Evolutionary conservation across 2,888 invertebrate species (phyloP), one percentile per base, ranked within the genome.

Genomic region (Tiphia femorata): DNA sequence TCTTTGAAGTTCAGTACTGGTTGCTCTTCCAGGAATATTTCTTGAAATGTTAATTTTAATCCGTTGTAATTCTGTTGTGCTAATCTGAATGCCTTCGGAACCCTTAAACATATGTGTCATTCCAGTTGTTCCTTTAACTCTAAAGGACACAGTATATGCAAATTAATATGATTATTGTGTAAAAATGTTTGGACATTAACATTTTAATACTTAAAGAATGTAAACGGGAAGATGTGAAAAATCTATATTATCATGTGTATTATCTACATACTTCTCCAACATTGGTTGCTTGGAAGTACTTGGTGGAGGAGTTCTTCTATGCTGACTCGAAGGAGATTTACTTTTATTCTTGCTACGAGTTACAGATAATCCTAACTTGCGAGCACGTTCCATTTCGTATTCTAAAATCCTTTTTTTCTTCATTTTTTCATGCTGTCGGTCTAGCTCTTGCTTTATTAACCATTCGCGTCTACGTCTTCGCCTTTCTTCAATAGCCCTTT

Each of bases 41-140:
- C 74, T 59, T 12, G 63, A 64, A 53, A 77, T 75, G 50, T 71
- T 62, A 53, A 77, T 64, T 64, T 75, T 70, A 12, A 77, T 77
- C 25, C 55, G 64, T 19, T 62, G 63, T 7, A 77, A 33, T 23
- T 75, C 75, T 5, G 33, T 27, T 19, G 54, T 6, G 40, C 61
- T 64, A 41, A 76, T 62, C 33, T 67, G 51, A 19, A 58, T 59
- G 12, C 65, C 70, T 16, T 77, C 70, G 1, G 72, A 70, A 40
- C 33, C 33, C 8, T 33, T 33, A 14, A 33, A 33, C 33, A 33
- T 1, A n/a, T n/a, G 12, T 33, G 8, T 6, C 3, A 5, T 33
- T 33, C 33, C 33, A 33, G 7, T 14, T 2, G 33, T n/a, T 33
- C 12, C 12, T 4, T n/a, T 14, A 12, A 4, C 14, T 6, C 33